Conservation (phyloP, 2,888 invertebrate species). For the Dryadula phaetusa region DNA sequence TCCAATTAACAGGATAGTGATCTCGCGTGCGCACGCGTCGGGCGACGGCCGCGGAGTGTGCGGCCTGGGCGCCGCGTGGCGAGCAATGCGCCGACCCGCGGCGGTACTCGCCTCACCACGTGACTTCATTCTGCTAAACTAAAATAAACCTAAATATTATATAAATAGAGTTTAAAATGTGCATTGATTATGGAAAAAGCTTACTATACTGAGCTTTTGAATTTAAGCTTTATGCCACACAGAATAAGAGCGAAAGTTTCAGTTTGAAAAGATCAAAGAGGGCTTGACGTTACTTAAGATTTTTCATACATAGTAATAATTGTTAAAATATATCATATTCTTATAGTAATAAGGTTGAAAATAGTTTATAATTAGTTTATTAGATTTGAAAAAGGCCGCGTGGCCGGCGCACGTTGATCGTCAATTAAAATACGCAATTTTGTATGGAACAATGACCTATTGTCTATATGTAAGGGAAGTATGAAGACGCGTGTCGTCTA, state of each 20-base stretch:
- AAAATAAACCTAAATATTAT: slow-evolving; percentile 49
- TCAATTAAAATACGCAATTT: slow-evolving; percentile 81
- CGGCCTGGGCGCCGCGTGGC: slow-evolving; percentile 63
- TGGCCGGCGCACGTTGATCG: slow-evolving; percentile 74
- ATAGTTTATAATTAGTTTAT: slow-evolving; percentile 42
- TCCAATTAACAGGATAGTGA: slow-evolving; percentile 46
- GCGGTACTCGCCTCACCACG: slow-evolving; percentile 43
- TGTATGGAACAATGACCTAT: slow-evolving; percentile 66
- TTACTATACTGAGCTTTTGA: slow-evolving; percentile 30
- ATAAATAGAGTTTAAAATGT: slow-evolving; percentile 30
- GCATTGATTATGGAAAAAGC: slow-evolving; percentile 17
- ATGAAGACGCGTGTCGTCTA: slow-evolving; percentile 57
- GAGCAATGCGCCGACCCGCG: slow-evolving; percentile 54
- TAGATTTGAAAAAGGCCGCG: slow-evolving; percentile 68
- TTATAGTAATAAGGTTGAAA: slow-evolving; percentile 44
- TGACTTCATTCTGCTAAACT: background rate
- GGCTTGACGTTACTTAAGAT: slow-evolving; percentile 39
- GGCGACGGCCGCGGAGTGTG: slow-evolving; percentile 76
- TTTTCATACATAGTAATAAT: slow-evolving; percentile 17
- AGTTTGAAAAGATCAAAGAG: slow-evolving; percentile 45
- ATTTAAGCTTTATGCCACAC: slow-evolving; percentile 39
- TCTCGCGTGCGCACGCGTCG: slow-evolving; percentile 76
- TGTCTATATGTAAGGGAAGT: slow-evolving; percentile 50
- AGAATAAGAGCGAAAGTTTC: slow-evolving; percentile 26
- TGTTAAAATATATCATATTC: slow-evolving; percentile 32